Percentiles rank a stretch among this genome's conserved stretches.
These are phyloP conservation scores for Caenorhabditis wallacei DNA, from an alignment of 2,888 invertebrate genomes.

Conservation along the genomic window DNA sequence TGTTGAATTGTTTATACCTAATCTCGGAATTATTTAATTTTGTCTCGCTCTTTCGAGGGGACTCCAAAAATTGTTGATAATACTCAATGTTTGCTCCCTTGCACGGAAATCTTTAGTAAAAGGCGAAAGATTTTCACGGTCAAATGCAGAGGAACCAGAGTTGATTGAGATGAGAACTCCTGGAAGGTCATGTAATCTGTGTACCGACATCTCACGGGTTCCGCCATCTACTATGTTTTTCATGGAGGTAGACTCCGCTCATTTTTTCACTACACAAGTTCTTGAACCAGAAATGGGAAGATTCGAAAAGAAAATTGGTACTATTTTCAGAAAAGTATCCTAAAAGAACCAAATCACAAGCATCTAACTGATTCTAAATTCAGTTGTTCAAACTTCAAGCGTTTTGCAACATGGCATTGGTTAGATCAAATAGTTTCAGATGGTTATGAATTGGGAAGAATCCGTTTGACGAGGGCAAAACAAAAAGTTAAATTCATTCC, in stretches of 20 bases:
- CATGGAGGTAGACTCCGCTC: not conserved
- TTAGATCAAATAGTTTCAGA: too few species aligned
- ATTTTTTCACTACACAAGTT: too few species aligned
- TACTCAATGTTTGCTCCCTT: conserved; percentile 68
- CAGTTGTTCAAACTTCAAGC: too few species aligned
- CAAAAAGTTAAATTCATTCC: conserved; percentile 37
- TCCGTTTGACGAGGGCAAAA: not conserved
- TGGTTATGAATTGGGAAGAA: conserved; percentile 14
- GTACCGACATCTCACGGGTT: conserved; percentile 40
- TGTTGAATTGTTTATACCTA: conserved; percentile 44
- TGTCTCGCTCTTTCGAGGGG: conserved; percentile 72
- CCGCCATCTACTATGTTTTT: not conserved
- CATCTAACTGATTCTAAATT: too few species aligned
- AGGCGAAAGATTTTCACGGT: conserved; percentile 81
- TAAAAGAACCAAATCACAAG: too few species aligned
- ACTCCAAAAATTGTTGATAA: conserved; percentile 68
- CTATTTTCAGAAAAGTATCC: too few species aligned
- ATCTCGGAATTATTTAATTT: too few species aligned
- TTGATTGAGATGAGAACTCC: not conserved
- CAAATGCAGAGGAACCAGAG: conserved; percentile 70
- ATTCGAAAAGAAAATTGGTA: too few species aligned
- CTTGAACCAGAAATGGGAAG: too few species aligned
- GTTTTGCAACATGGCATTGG: too few species aligned
- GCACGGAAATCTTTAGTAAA: conserved; percentile 83
- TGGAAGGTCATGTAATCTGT: conserved; percentile 9